Evolutionary conservation across 2,797 vertebrate species (phyloP).

Genomic region (Enteromius paludinosus): DNA sequence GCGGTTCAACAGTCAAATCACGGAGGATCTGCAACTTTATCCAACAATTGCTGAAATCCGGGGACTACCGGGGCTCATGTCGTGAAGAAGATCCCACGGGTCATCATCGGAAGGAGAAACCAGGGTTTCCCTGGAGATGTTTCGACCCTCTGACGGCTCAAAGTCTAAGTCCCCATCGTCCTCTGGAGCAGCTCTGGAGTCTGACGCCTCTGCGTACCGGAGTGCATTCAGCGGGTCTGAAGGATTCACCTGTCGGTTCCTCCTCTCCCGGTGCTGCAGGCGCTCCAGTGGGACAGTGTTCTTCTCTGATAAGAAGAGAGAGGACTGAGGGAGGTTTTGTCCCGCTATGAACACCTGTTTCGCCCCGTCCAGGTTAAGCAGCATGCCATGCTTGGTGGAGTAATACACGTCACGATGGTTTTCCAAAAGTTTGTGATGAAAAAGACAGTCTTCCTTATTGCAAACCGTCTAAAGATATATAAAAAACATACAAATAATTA

Average conservation of each 20-base stretch:
- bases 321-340: constrained; percentile 85
- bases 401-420: constrained; percentile 92
- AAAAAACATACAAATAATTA: neutral
- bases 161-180: constrained; percentile 54
- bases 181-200: constrained; percentile 71
- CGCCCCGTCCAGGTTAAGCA: constrained; percentile 88
- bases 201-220: constrained; percentile 70
- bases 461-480: constrained; percentile 79
- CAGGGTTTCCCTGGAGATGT: constrained; percentile 74
- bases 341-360: constrained; percentile 81
- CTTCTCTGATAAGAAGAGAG: constrained; percentile 89
- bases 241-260: constrained; percentile 77
- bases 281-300: constrained; percentile 89
- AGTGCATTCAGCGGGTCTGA: constrained; percentile 72
- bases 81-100: constrained; percentile 74
- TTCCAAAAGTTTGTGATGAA: constrained; percentile 88
- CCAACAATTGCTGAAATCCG: constrained; percentile 69
- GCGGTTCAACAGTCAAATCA: neutral
- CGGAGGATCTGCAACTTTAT: constrained; percentile 52
- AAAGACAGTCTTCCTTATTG: constrained; percentile 84
- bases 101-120: constrained; percentile 72
- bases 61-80: constrained; percentile 68
- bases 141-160: constrained; percentile 62
- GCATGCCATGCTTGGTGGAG: constrained; percentile 82
- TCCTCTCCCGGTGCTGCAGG: constrained; percentile 84